Percentiles rank a stretch among this genome's conserved stretches.
These are phyloP conservation scores for Saccostrea echinata DNA, from an alignment of 1,140 invertebrate genomes.

Conservation along the genomic window DNA sequence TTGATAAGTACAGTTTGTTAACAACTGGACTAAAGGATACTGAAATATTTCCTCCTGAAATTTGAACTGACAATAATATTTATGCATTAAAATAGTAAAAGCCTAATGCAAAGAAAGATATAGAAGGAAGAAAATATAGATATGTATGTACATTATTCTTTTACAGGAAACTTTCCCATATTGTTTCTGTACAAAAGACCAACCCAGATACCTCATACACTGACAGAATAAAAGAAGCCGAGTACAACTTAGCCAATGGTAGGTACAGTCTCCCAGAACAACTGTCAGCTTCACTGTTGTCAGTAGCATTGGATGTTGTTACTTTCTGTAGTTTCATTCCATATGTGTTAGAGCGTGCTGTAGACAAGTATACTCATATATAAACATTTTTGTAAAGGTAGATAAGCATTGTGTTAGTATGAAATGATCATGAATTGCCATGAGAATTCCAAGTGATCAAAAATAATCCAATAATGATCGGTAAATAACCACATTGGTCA, in stretches of 20 bases:
- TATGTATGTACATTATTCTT: constrained; percentile 23
- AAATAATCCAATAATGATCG: neutral
- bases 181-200: constrained; percentile 86
- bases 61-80: neutral
- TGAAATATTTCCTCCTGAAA: neutral
- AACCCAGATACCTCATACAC: constrained; percentile 72
- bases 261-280: constrained; percentile 39
- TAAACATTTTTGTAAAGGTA: constrained; percentile 6
- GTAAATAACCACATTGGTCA: neutral
- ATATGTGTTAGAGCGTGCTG: constrained; percentile 6
- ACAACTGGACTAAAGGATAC: neutral
- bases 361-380: neutral
- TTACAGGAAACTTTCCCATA: constrained; percentile 81
- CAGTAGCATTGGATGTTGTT: constrained; percentile 12
- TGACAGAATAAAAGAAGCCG: constrained; percentile 66
- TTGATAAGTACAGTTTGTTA: neutral
- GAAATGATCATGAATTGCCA: neutral
- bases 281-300: neutral
- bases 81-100: neutral
- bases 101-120: neutral
- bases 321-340: neutral
- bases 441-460: neutral
- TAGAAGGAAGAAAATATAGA: neutral
- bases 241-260: constrained; percentile 74
- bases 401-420: constrained; percentile 24